phyloP scores from a whole-genome alignment of 2,888 invertebrate species.

The Conomelus anceps region DNA sequence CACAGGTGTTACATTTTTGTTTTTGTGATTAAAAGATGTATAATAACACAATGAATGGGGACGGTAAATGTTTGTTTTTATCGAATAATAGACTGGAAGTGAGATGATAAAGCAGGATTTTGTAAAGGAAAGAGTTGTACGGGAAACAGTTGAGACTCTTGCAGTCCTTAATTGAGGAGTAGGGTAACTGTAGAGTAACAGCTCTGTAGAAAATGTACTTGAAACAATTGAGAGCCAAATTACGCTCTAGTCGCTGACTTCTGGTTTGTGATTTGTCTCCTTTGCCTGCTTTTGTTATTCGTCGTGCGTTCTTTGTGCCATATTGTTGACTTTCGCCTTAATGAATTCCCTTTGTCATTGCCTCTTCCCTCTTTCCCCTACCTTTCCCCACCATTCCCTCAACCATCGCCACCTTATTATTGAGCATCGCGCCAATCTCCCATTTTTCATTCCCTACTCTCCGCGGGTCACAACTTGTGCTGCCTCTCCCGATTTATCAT shows the following conservation, averaged over 20 bases:
- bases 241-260: neutral
- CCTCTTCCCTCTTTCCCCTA: neutral
- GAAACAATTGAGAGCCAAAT: slow-evolving; percentile 8
- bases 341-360: slow-evolving; percentile 23
- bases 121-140: neutral
- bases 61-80: neutral
- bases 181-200: neutral
- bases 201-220: neutral
- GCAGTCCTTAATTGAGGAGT: neutral
- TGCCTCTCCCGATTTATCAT: neutral
- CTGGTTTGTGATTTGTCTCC: slow-evolving; percentile 23
- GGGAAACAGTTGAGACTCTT: neutral
- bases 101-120: neutral
- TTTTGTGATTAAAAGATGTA: neutral
- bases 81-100: neutral
- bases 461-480: neutral
- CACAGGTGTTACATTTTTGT: no score
- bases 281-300: slow-evolving; percentile 17
- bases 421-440: neutral
- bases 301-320: slow-evolving; percentile 16
- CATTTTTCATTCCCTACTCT: neutral
- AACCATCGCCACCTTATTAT: neutral
- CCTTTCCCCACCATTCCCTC: neutral
- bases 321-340: slow-evolving; percentile 24
- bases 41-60: neutral